These are phyloP conservation scores for Onychostruthus taczanowskii DNA, from an alignment of 2,113 vertebrate genomes.

Conservation along the genomic window DNA sequence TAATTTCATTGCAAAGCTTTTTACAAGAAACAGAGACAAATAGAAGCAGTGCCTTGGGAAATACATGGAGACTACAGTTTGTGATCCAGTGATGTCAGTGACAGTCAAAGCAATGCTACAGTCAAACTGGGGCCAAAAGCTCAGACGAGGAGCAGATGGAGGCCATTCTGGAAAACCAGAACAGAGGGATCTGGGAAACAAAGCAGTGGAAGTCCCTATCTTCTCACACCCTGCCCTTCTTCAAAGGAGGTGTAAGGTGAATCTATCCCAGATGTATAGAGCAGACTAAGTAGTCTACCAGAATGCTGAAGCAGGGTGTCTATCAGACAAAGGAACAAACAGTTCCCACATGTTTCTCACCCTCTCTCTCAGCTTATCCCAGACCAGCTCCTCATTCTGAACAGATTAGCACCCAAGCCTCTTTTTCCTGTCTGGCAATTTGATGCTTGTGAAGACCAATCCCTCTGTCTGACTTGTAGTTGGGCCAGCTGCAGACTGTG, in stretches of 20 bases:
- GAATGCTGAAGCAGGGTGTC: neutral
- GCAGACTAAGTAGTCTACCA: neutral
- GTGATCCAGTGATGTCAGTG: neutral
- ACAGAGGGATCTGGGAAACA: neutral
- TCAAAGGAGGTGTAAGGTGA: neutral
- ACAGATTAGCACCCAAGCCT: slow-evolving; percentile 29
- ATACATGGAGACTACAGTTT: neutral
- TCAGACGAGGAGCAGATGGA: neutral
- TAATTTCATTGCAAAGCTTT: neutral
- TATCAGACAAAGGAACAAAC: neutral
- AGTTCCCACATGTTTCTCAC: slow-evolving; percentile 9
- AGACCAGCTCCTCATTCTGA: slow-evolving; percentile 1
- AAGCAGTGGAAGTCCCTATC: neutral
- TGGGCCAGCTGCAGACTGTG: slow-evolving; percentile 42
- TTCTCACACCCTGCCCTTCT: neutral
- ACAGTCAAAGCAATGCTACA: neutral
- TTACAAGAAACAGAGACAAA: neutral
- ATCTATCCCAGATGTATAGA: neutral
- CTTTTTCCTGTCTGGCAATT: slow-evolving; percentile 45
- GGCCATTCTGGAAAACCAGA: neutral
- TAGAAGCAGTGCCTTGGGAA: neutral
- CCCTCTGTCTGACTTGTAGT: slow-evolving; percentile 20
- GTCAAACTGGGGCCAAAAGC: neutral
- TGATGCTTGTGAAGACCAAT: neutral
- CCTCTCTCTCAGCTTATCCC: neutral